Percentiles rank a stretch among this genome's conserved stretches.
These are phyloP conservation scores for Amia ocellicauda DNA, from an alignment of 2,113 vertebrate species.

Conservation along the genomic window DNA sequence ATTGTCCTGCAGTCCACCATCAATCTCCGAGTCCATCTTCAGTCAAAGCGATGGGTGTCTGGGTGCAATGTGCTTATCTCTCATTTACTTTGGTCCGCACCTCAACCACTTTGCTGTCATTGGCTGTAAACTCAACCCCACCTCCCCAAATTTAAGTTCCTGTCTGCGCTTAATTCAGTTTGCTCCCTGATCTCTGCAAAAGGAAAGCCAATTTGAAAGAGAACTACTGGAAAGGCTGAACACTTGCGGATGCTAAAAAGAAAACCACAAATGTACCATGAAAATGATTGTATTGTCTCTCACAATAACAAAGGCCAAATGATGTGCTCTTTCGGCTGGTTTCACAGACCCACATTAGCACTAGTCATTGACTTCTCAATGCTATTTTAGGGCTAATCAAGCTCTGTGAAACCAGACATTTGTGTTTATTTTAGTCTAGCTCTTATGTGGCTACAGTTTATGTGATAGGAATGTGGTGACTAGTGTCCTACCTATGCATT, in stretches of 20 bases:
- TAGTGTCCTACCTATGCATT: no score
- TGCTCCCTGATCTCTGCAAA: background rate
- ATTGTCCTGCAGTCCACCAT: background rate
- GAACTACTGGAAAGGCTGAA: background rate
- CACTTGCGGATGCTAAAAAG: background rate
- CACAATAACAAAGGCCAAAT: no score
- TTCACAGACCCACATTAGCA: no score
- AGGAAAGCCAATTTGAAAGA: slow-evolving; percentile 2
- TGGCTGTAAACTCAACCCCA: background rate
- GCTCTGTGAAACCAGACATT: no score
- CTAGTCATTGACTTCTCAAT: no score
- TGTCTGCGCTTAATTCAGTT: background rate
- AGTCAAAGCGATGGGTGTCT: slow-evolving; percentile 3
- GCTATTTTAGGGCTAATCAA: no score
- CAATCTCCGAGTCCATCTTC: slow-evolving; percentile 2
- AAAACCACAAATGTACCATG: background rate
- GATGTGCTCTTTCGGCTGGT: no score
- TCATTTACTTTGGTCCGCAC: slow-evolving; percentile 6
- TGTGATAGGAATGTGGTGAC: no score
- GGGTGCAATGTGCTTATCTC: background rate
- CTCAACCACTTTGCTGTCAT: slow-evolving; percentile 3
- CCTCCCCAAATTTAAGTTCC: background rate
- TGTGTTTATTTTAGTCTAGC: no score
- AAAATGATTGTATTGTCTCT: background rate
- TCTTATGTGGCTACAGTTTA: no score